These are phyloP conservation scores for Agrypnus murinus DNA, from an alignment of 2,888 invertebrate species.

Conservation along the genomic window DNA sequence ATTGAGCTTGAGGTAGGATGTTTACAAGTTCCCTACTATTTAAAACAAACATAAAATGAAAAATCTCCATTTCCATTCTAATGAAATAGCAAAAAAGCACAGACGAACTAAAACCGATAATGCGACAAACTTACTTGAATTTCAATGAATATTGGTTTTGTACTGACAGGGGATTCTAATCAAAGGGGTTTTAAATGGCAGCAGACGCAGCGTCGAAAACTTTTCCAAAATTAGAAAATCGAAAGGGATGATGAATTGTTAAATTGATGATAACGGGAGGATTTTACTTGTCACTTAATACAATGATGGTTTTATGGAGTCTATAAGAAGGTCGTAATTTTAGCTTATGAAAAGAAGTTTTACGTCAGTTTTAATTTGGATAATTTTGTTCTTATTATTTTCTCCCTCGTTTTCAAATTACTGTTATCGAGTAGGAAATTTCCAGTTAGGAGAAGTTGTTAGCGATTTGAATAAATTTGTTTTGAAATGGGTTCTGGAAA, in stretches of 20 bases:
- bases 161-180: conserved; percentile 24
- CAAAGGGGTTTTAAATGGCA: conserved; percentile 5
- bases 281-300: too few species aligned
- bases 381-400: too few species aligned
- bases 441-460: too few species aligned
- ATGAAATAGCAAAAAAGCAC: conserved; percentile 7
- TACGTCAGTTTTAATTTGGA: too few species aligned
- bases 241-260: neutral
- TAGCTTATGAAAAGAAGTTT: too few species aligned
- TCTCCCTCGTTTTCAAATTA: too few species aligned
- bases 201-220: neutral
- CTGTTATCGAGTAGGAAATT: too few species aligned
- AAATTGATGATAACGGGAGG: neutral
- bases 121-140: neutral
- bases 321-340: too few species aligned
- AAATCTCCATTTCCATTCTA: conserved; percentile 1
- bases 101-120: neutral
- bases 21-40: too few species aligned
- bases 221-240: conserved; percentile 19
- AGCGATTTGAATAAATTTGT: too few species aligned
- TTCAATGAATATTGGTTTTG: conserved; percentile 14
- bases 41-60: neutral
- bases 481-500: too few species aligned
- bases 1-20: neutral
- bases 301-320: too few species aligned